Evolutionary conservation across 2,888 invertebrate genomes (phyloP), one percentile per base, ranked within the genome.

Genomic region (Heliconius hortense): DNA sequence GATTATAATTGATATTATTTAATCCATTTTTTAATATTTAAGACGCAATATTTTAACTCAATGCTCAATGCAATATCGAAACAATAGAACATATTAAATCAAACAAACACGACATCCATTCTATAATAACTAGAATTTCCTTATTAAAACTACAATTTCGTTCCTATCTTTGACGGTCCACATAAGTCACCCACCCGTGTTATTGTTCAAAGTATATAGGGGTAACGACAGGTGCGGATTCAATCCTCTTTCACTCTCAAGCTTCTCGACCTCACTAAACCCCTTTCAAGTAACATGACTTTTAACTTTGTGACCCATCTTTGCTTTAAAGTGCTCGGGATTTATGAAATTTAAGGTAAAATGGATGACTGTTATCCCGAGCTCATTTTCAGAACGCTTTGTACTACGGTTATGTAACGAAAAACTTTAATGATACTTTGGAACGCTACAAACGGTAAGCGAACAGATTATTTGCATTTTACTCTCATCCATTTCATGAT

Each of bases 231-330:
- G 92, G 92, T 92, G 88, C 88, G 85, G 81, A 86, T 84, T 87
- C 89, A 90, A 91, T 90, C 90, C 91, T 90, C 89, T 91, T 90
- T 89, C 85, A 85, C 88, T 86, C 85, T 85, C 85, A 86, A 89
- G 89, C 88, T 88, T 88, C 90, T 88, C 87, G 89, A 89, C 90
- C 90, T 86, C 87, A 86, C 87, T 86, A 85, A 90, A 90, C 90
- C 91, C 91, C 91, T 92, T 93, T 93, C 92, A 93, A 91, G 91
- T 91, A 89, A 93, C 93, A 93, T 92, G 93, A 93, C 93, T 93
- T 93, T 93, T 92, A 92, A 93, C 93, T 93, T 92, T 91, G 92
- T 90, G 92, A 91, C 91, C 91, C 89, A 88, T 89, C 91, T 91
- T 90, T 90, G 90, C 90, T 92, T 91, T 91, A 89, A 91, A 91